Percentiles rank a stretch among this genome's conserved stretches.
phyloP scores from a whole-genome alignment of 2,113 vertebrate species.

The Chamaea fasciata region DNA sequence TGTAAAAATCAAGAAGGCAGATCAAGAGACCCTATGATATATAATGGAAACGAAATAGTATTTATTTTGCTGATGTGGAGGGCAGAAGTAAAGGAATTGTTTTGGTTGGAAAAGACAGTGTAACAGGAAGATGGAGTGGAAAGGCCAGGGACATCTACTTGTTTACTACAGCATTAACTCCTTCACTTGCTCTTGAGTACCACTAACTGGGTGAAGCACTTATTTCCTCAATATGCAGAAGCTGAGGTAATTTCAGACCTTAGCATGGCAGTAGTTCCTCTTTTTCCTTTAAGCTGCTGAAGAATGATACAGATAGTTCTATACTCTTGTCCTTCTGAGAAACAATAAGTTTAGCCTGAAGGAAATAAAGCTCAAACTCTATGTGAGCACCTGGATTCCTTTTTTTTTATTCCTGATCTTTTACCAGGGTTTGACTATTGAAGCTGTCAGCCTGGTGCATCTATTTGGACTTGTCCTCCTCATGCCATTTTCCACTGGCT shows the following conservation, averaged over 20 bases:
- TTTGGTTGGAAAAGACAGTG: constrained; percentile 13
- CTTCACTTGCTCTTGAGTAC: neutral
- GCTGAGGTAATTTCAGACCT: constrained; percentile 1
- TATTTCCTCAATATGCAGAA: constrained; percentile 1
- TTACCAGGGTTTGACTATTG: neutral
- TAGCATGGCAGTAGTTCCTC: neutral
- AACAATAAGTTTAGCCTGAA: neutral
- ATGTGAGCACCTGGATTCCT: neutral
- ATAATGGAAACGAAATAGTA: constrained; percentile 5
- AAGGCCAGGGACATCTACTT: constrained; percentile 27
- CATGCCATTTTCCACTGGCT: constrained; percentile 26
- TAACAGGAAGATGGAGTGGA: neutral
- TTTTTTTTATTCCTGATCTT: neutral
- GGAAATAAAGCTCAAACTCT: neutral
- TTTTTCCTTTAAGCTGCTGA: neutral
- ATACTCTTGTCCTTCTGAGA: neutral
- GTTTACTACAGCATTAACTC: neutral
- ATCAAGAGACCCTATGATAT: neutral
- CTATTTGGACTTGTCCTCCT: neutral
- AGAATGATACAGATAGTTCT: constrained; percentile 6
- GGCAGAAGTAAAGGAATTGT: neutral
- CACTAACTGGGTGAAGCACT: neutral
- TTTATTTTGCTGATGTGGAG: neutral
- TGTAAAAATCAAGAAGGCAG: constrained; percentile 4
- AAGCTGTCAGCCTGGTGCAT: neutral